Percentiles rank a stretch among this genome's conserved stretches.
Conservation (phyloP, 2,888 invertebrate genomes). For the Epirrhoe alternata region DNA sequence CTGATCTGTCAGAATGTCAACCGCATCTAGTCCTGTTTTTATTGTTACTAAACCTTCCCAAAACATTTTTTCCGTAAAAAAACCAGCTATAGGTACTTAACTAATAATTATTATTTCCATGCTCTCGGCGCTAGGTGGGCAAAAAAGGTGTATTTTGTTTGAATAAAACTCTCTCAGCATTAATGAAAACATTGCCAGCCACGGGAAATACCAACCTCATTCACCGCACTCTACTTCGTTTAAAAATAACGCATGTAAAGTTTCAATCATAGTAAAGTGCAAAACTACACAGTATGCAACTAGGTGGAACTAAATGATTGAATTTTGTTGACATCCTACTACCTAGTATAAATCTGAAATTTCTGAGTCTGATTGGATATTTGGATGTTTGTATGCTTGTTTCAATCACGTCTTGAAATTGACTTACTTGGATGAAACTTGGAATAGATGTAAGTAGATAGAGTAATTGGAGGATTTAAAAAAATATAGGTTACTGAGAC, state of each 20-base stretch:
- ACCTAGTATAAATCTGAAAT: too few relatives aligned
- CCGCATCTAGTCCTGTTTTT: background rate
- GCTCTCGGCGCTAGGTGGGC: background rate
- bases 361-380: too few relatives aligned
- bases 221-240: conserved; percentile 7
- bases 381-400: too few relatives aligned
- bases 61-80: background rate
- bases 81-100: background rate
- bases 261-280: conserved; percentile 26
- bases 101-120: background rate
- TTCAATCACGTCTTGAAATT: too few relatives aligned
- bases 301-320: background rate
- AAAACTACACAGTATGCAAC: conserved; percentile 4
- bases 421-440: too few relatives aligned
- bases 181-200: background rate
- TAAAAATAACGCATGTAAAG: conserved; percentile 18
- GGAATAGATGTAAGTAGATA: too few relatives aligned
- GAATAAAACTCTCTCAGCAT: background rate
- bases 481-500: too few relatives aligned
- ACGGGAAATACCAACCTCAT: conserved; percentile 3
- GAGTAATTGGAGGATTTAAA: too few relatives aligned
- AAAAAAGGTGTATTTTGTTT: conserved; percentile 1
- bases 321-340: too few relatives aligned
- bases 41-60: background rate
- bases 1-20: too few relatives aligned